Evolutionary conservation across 2,888 invertebrate species (phyloP), one percentile per base, ranked within the genome.

Genomic region (Noctuana brunneofusca): DNA sequence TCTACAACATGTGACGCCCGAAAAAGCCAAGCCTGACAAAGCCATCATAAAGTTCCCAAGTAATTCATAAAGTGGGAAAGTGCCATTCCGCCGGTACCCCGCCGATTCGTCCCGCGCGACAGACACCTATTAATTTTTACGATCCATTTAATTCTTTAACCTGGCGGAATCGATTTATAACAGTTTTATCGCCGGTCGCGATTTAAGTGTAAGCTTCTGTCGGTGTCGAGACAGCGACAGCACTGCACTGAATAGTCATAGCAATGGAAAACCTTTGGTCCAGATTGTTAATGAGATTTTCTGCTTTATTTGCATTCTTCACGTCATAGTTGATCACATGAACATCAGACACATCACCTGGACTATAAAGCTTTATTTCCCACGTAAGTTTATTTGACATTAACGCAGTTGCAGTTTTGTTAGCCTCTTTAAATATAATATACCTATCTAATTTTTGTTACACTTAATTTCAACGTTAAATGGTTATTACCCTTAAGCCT

Each of bases 51-150:
- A 87, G 78, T 86, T 83, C 73, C 80, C 73, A 81, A 86, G 86
- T 87, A 86, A 87, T 87, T 87, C 85, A 84, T 86, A 87, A 87
- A 86, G 75, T 81, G 79, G 76, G 75, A 76, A 85, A 84, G 79
- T 81, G 80, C 82, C 80, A 83, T 84, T 83, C 74, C 75, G 75
- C 69, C 67, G 69, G 71, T 70, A 72, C 70, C 69, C 72, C 68
- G 73, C 67, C 75, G 75, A 75, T 75, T 75, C 79, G 73, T 78
- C 75, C 78, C 73, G 67, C 73, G 78, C 79, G 81, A 82, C 82
- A 82, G 80, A 80, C 77, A 75, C 81, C 89, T 87, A 89, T 89
- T 89, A 88, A 87, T 89, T 89, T 88, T 90, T 88, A 89, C 87
- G 85, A 83, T 71, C 86, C 87, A 89, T 89, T 89, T 87, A 87